These are phyloP conservation scores for Pterostichus madidus DNA, from an alignment of 2,888 invertebrate genomes.

Conservation along the genomic window DNA sequence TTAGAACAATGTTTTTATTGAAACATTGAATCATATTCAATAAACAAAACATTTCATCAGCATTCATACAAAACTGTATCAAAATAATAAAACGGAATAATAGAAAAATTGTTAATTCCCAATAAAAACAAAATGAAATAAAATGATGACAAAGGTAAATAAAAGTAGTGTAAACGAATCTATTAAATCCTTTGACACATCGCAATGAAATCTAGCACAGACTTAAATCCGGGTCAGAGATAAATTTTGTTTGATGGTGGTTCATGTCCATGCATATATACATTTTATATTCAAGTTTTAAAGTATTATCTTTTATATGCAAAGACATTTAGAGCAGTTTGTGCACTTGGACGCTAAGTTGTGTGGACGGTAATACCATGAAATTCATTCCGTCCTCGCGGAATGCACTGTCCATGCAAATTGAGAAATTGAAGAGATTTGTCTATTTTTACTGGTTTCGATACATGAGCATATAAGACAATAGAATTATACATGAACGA, in stretches of 20 bases:
- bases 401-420: conserved; percentile 1
- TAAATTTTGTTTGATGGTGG: conserved; percentile 32
- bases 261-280: conserved; percentile 57
- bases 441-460: conserved; percentile 14
- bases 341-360: background rate
- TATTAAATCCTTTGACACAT: background rate
- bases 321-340: conserved; percentile 23
- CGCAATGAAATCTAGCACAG: conserved; percentile 4
- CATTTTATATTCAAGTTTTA: conserved; percentile 44
- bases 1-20: background rate
- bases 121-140: background rate
- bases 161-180: conserved; percentile 1
- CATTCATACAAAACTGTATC: too few species aligned
- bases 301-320: conserved; percentile 24
- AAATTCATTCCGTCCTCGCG: background rate
- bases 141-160: background rate
- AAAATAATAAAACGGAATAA: too few species aligned
- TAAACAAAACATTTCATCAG: background rate
- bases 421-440: conserved; percentile 1
- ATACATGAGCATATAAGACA: conserved; percentile 3
- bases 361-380: background rate
- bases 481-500: background rate
- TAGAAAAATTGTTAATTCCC: too few species aligned
- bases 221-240: conserved; percentile 23
- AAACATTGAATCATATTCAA: background rate